phyloP scores from a whole-genome alignment of 2,113 vertebrate genomes.

The Dendropsophus ebraccatus region DNA sequence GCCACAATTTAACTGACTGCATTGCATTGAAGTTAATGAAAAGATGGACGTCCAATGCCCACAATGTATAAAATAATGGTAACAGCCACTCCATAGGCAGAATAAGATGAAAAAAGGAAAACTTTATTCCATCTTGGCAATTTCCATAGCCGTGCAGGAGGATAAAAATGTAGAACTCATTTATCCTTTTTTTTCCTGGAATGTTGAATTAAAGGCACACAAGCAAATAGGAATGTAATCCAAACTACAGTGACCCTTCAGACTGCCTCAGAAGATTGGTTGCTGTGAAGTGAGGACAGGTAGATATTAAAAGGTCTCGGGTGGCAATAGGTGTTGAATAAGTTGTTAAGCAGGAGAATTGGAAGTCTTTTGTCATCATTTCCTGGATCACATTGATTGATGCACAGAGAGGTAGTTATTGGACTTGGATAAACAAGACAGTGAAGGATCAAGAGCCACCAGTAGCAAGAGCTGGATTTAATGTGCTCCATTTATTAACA shows the following conservation, averaged over 20 bases:
- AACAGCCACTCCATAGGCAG: too few relatives aligned
- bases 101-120: too few relatives aligned
- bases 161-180: not conserved
- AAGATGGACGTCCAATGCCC: too few relatives aligned
- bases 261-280: conserved; percentile 62
- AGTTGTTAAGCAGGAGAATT: conserved; percentile 74
- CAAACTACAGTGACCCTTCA: conserved; percentile 39
- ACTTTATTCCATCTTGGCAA: too few relatives aligned
- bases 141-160: too few relatives aligned
- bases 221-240: conserved; percentile 39
- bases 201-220: conserved; percentile 21
- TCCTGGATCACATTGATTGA: conserved; percentile 70
- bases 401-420: conserved; percentile 73
- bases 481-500: conserved; percentile 43
- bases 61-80: too few relatives aligned
- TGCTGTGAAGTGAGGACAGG: conserved; percentile 61
- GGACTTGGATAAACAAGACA: conserved; percentile 78
- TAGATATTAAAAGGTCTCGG: conserved; percentile 65
- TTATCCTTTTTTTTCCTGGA: conserved; percentile 15
- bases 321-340: conserved; percentile 68
- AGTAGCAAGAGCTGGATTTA: conserved; percentile 64
- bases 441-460: conserved; percentile 71
- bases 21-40: too few relatives aligned
- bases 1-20: too few relatives aligned
- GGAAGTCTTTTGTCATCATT: conserved; percentile 72